Percentiles rank a stretch among this genome's conserved stretches.
Evolutionary conservation across 30 jellyfish, hydroid and myxozoan genomes (phyloP).

Genomic region (Aurelia aurita): DNA sequence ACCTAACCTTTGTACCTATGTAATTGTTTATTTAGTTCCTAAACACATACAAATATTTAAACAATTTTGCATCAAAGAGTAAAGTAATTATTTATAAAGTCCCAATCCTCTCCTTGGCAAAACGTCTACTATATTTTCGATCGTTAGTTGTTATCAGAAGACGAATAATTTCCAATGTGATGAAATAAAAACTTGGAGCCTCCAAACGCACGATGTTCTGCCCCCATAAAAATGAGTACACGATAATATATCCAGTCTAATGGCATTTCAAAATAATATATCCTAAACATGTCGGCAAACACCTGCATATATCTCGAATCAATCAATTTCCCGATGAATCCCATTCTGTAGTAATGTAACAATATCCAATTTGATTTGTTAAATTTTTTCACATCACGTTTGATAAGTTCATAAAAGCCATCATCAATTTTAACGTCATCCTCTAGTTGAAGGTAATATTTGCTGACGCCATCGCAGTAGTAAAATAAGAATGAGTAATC

Average conservation of each 20-base stretch:
- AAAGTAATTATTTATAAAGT: too few species aligned
- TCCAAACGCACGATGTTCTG: background rate
- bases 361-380: constrained; percentile 31
- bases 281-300: constrained; percentile 44
- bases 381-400: constrained; percentile 5
- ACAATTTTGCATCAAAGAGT: too few species aligned
- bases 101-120: too few species aligned
- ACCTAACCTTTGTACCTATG: too few species aligned
- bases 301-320: constrained; percentile 22
- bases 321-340: constrained; percentile 75
- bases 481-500: constrained; percentile 75
- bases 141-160: constrained; percentile 20
- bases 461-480: constrained; percentile 54
- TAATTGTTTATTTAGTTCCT: too few species aligned
- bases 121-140: too few species aligned
- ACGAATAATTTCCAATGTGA: constrained; percentile 66
- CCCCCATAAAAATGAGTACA: background rate
- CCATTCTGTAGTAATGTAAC: constrained; percentile 56
- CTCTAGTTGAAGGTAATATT: constrained; percentile 77
- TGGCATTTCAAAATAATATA: constrained; percentile 67
- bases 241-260: constrained; percentile 50
- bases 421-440: constrained; percentile 66
- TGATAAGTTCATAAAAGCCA: constrained; percentile 46
- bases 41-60: too few species aligned
- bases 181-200: constrained; percentile 49